Conservation (phyloP, 64 coral and sea anemone genomes). For the Orbicella faveolata region DNA sequence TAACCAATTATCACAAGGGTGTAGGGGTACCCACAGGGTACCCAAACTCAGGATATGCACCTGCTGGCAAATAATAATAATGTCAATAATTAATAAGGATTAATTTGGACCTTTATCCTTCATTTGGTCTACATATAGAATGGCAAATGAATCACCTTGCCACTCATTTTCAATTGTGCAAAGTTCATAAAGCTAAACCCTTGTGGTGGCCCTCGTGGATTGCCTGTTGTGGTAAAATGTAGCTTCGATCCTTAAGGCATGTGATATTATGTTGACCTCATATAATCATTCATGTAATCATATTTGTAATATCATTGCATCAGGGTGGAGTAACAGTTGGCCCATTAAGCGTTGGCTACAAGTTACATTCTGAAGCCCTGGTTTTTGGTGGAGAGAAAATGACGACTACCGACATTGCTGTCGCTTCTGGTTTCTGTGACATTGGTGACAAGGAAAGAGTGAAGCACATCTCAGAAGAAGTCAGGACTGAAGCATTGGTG, state of each 20-base stretch:
- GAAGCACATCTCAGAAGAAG: slow-evolving; percentile 35
- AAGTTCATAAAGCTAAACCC: too few relatives aligned
- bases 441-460: slow-evolving; percentile 76
- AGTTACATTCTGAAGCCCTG: slow-evolving; percentile 59
- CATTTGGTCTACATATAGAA: too few relatives aligned
- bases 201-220: too few relatives aligned
- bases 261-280: neutral
- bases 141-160: too few relatives aligned
- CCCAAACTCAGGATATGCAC: too few relatives aligned
- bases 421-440: slow-evolving; percentile 69
- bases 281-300: neutral
- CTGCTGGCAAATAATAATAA: too few relatives aligned
- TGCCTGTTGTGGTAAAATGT: neutral
- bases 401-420: slow-evolving; percentile 88
- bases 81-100: too few relatives aligned
- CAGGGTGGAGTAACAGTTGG: slow-evolving; percentile 65
- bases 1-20: too few relatives aligned
- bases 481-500: slow-evolving; percentile 19
- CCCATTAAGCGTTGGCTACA: slow-evolving; percentile 86
- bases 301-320: too few relatives aligned
- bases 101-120: too few relatives aligned
- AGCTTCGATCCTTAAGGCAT: neutral
- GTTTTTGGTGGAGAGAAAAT: slow-evolving; percentile 75
- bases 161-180: too few relatives aligned
- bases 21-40: too few relatives aligned